Percentiles rank a stretch among this genome's conserved stretches.
Evolutionary conservation across 1,140 invertebrate genomes (phyloP).

Genomic region (Eufriesea mexicana): DNA sequence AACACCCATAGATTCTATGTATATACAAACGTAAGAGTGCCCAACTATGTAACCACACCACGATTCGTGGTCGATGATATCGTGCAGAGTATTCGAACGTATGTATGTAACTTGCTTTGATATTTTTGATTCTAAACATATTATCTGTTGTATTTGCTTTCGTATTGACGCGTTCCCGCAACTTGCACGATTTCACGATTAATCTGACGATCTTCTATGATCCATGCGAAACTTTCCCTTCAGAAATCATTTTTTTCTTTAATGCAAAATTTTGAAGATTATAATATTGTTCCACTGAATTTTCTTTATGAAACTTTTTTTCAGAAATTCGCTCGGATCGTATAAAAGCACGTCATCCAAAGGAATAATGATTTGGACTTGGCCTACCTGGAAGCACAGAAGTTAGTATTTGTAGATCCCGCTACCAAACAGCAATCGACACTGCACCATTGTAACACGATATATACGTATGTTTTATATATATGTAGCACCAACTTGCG

Average conservation of each 20-base stretch:
- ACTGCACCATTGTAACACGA: slow-evolving; percentile 82
- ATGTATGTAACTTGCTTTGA: background rate
- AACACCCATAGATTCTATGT: slow-evolving; percentile 62
- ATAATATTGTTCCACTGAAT: background rate
- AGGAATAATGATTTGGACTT: slow-evolving; percentile 82
- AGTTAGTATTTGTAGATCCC: slow-evolving; percentile 83
- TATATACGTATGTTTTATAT: slow-evolving; percentile 72
- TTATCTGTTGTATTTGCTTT: background rate
- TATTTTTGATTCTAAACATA: background rate
- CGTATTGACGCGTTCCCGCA: slow-evolving; percentile 11
- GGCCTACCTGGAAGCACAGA: slow-evolving; percentile 83
- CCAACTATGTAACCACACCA: slow-evolving; percentile 66
- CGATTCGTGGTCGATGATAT: slow-evolving; percentile 61
- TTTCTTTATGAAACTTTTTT: background rate
- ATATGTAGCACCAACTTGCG: slow-evolving; percentile 79
- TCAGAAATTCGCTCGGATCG: slow-evolving; percentile 38
- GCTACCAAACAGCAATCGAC: slow-evolving; percentile 82
- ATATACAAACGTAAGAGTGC: slow-evolving; percentile 67
- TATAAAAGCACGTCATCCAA: slow-evolving; percentile 51
- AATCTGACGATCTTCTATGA: slow-evolving; percentile 55
- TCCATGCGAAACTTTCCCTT: slow-evolving; percentile 26
- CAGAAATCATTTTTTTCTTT: background rate
- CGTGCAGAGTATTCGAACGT: slow-evolving; percentile 51
- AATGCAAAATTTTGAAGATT: too few relatives aligned
- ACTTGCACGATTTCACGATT: slow-evolving; percentile 66